Conservation (phyloP, 2,797 vertebrate species). For the Sylvia borin region DNA sequence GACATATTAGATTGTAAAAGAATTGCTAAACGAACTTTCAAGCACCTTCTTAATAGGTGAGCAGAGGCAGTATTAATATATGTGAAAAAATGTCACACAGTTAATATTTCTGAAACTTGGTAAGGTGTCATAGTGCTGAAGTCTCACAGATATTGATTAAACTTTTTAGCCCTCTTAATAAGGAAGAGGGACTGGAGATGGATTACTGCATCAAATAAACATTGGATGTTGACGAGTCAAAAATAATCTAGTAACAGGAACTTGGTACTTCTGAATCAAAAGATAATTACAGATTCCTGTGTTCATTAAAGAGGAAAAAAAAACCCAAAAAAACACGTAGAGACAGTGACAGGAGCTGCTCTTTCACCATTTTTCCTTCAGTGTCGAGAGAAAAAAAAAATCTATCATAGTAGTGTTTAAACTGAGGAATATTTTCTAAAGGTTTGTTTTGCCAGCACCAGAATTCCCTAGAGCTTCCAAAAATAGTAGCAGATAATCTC, state of each 20-base stretch:
- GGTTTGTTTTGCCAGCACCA: neutral
- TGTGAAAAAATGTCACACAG: neutral
- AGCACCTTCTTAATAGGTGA: neutral
- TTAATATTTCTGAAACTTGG: neutral
- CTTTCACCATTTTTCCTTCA: neutral
- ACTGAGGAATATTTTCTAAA: neutral
- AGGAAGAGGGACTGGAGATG: neutral
- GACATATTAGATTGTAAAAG: neutral
- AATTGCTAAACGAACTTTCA: neutral
- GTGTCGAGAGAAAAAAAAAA: neutral
- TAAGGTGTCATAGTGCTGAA: neutral
- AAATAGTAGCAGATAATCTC: neutral
- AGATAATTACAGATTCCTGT: neutral
- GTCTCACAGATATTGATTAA: neutral
- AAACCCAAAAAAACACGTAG: neutral
- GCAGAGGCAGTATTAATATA: neutral
- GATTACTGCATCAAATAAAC: neutral
- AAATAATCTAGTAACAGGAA: neutral
- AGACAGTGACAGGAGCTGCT: neutral
- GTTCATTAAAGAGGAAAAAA: neutral
- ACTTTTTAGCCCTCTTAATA: neutral
- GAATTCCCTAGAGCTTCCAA: neutral
- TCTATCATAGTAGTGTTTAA: neutral
- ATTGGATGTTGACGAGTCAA: neutral
- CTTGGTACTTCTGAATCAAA: neutral